phyloP scores from a whole-genome alignment of 2,113 vertebrate species.

The Pollachius pollachius region DNA sequence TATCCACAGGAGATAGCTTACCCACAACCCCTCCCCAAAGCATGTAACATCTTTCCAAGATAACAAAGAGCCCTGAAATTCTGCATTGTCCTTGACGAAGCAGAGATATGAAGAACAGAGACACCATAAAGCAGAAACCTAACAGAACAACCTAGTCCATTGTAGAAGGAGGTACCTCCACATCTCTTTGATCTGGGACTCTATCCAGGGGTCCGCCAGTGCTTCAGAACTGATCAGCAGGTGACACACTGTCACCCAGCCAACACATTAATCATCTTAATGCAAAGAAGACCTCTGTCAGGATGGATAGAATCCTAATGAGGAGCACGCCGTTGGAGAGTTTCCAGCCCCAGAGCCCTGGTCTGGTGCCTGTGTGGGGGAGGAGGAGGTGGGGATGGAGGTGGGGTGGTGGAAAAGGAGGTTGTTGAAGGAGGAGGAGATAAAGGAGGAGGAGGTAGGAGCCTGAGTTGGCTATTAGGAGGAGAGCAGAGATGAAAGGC shows the following conservation, averaged over 20 bases:
- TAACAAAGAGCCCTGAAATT: no score
- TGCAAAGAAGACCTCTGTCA: conserved; percentile 45
- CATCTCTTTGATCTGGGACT: no score
- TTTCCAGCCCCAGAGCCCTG: conserved; percentile 4
- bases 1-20: no score
- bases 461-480: neutral
- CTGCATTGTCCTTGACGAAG: no score
- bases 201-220: no score
- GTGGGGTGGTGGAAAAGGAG: neutral
- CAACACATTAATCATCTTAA: conserved; percentile 57
- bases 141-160: no score
- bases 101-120: no score
- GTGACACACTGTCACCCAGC: conserved; percentile 41
- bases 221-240: conserved; percentile 50
- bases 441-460: neutral
- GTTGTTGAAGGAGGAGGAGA: conserved; percentile 1
- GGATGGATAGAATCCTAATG: conserved; percentile 23
- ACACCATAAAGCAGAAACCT: no score
- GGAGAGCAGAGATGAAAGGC: conserved; percentile 16
- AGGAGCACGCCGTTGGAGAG: conserved; percentile 42
- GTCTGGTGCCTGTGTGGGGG: conserved; percentile 12
- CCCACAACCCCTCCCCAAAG: no score
- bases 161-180: no score
- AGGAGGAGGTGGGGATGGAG: neutral
- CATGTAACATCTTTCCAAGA: no score